Evolutionary conservation across 2,888 invertebrate genomes (phyloP), one percentile per base, ranked within the genome.

Genomic region (Apamea anceps): DNA sequence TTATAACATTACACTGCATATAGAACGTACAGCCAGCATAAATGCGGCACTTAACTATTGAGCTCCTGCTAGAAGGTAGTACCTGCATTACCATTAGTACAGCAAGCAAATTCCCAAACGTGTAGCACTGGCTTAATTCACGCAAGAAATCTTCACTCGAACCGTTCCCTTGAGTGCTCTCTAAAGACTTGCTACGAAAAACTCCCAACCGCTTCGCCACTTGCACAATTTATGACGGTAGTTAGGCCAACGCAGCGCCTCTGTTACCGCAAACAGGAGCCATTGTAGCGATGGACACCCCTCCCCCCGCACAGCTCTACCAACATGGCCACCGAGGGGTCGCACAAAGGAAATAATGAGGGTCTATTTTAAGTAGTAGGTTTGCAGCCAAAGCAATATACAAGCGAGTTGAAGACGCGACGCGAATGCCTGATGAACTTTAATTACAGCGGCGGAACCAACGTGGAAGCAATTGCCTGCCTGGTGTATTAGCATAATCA

Each of bases 401-500:
- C 91, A 90, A 91, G 92, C 87, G 86, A 88, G 91, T 87, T 85
- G 91, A 90, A 93, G 93, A 94, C 94, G 91, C 91, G 94, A 88
- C 91, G 88, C 90, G 94, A 94, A 93, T 94, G 90, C 90, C 88
- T 93, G 94, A 95, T 94, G 93, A 94, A 94, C 92, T 94, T 94
- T 95, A 95, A 95, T 95, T 94, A 94, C 94, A 90, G 86, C 89
- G 88, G 87, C 90, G 91, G 90, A 90, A 90, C 91, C 93, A 91
- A 90, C 92, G 92, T 91, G 90, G 91, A 93, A 93, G 93, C 93
- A 91, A 94, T 94, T 93, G 93, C 93, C 93, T 93, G 93, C 91
- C 91, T 93, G 92, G 88, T 92, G 89, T 93, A 94, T 94, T 94
- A 94, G 93, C 94, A 95, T 94, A 94, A 95, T 94, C 92, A 93